Base-by-base conservation (phyloP, 2,797 vertebrate genomes). In the Danio kyathit region DNA sequence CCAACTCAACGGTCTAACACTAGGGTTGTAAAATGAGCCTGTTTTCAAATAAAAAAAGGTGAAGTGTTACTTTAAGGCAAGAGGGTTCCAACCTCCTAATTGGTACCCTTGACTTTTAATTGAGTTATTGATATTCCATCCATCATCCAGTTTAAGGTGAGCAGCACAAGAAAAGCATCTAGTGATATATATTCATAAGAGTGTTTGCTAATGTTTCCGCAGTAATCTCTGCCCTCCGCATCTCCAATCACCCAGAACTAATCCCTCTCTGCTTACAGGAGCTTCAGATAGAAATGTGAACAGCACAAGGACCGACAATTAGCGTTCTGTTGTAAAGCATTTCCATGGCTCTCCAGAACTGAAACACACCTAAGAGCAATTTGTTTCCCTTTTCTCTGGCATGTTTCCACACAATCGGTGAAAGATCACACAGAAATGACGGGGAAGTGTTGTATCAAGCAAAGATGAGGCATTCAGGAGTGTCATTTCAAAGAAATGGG, bases 301-400 rank as follows among this genome's bases (percentile, higher is more conserved):
- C 19, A 67, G 77, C 64, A 59, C 54, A 48, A 77, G 51, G 9
- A 41, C 14, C 63, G 44, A 56, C 38, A 21, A 76, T 76, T 78
- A 78, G 43, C 9, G 14, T 48, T 69, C 13, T 57, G 43, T 10
- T 41, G 54, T 52, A 40, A 17, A 69, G 14, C 19, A 49, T 64
- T 52, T n/a, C 52, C 5, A 7, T 5, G 10, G 5, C 19, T 38
- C 19, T 57, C 41, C 1, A 5, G 14, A 41, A 14, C 29, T 11
- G 60, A 78, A 78, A 17, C 6, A n/a, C 41, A 59, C 60, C 5
- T 41, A 48, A 67, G 41, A 56, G 64, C 43, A 29, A 38, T 21
- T 17, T 2, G 29, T 44, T 56, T 29, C n/a, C 29, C 29, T 13
- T n/a, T 16, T 48, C 41, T 67, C 41, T 17, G 51, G 19, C 5